Evolutionary conservation across 1,140 invertebrate genomes (phyloP), one percentile per base, ranked within the genome.

Genomic region (Calliphora vicina): DNA sequence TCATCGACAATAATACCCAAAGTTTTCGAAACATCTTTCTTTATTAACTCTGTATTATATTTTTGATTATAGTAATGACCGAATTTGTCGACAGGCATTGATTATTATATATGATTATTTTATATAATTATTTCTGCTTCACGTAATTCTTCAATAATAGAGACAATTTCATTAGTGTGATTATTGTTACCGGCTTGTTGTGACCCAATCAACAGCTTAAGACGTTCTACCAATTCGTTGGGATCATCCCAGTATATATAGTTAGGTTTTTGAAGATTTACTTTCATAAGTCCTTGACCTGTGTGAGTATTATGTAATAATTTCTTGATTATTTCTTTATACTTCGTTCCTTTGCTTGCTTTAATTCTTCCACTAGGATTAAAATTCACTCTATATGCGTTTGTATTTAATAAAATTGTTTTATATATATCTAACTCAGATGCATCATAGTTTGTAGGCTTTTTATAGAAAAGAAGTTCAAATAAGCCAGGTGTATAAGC

Each of bases 161-260:
- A 89, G 23, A 87, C 83, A 72, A 92, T 92, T 88, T 92, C 90
- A 85, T 91, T 91, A n/a, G 87, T 73, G 83, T 89, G 85, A 81
- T 84, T 88, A 2, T 80, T 87, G 83, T 91, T 88, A 12, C 88
- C 91, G 72, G 88, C 89, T 9, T 42, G 67, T 81, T 86, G 84
- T n/a, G 89, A 91, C 35, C 88, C 85, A 12, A 90, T 72, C 0
- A 91, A 50, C 26, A 91, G 74, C 29, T 85, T 80, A 10, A 91
- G 82, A 81, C 88, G 83, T 45, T 90, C 86, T 9, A 91, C 85
- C 9, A 91, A 57, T 85, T 91, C 89, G 80, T 91, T 90, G 15
- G 86, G 85, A 86, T 91, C 85, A 86, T 91, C 87, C 86, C 86
- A 91, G 85, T 89, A 88, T 35, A 87, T 84, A 84, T 90, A 87